Evolutionary conservation across 2,888 invertebrate species (phyloP).

Genomic region (Serrognathus titanus): DNA sequence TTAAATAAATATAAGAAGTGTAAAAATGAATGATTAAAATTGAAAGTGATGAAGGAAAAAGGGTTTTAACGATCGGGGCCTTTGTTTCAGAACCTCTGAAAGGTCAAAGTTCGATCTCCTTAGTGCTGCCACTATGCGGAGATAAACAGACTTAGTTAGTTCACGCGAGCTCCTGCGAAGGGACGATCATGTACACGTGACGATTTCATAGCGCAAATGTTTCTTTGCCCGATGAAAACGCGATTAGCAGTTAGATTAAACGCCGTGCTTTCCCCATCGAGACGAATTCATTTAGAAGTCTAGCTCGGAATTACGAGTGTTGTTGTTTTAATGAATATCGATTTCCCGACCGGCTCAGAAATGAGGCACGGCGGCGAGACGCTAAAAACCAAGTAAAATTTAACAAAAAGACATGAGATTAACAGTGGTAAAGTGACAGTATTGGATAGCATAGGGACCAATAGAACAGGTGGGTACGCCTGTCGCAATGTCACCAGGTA

Average conservation of each 20-base stretch:
- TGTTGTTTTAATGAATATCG: too few species aligned
- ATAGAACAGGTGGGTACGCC: slow-evolving; percentile 48
- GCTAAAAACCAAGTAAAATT: slow-evolving; percentile 22
- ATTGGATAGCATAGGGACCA: slow-evolving; percentile 46
- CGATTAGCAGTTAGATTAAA: too few species aligned
- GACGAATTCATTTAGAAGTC: too few species aligned
- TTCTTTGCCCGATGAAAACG: too few species aligned
- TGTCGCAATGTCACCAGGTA: slow-evolving; percentile 47
- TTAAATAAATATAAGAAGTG: too few species aligned
- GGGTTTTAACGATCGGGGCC: not conserved
- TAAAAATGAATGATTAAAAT: too few species aligned
- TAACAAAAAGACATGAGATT: slow-evolving; percentile 19
- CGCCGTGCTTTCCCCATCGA: too few species aligned
- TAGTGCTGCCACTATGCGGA: slow-evolving; percentile 28
- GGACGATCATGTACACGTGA: not conserved
- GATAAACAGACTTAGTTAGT: slow-evolving; percentile 26
- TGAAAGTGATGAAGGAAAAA: not conserved
- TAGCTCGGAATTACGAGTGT: too few species aligned
- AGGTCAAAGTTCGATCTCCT: slow-evolving; percentile 30
- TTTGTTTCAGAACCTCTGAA: slow-evolving; percentile 25
- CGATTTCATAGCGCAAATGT: too few species aligned
- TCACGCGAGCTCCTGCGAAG: slow-evolving; percentile 19
- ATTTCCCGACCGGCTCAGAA: too few species aligned
- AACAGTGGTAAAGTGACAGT: slow-evolving; percentile 31
- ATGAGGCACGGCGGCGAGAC: not conserved